These are phyloP conservation scores for Diaperis boleti DNA, from an alignment of 2,888 invertebrate species.

Conservation along the genomic window DNA sequence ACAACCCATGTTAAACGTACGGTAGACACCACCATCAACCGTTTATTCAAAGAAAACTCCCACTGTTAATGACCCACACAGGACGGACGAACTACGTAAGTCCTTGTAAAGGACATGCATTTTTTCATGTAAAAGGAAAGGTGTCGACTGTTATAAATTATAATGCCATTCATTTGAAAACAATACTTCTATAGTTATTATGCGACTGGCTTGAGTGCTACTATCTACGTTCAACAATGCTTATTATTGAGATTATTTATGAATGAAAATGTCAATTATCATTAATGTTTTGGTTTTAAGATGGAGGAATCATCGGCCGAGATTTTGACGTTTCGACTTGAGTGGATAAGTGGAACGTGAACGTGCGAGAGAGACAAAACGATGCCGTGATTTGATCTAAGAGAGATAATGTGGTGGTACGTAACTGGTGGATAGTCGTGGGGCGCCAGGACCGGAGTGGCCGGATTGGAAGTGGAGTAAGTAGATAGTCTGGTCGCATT, in stretches of 20 bases:
- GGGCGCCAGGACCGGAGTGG: slow-evolving; percentile 14
- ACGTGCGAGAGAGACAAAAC: slow-evolving; percentile 12
- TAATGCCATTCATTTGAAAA: slow-evolving; percentile 50
- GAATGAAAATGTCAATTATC: slow-evolving; percentile 33
- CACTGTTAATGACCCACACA: background rate
- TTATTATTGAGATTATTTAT: slow-evolving; percentile 25
- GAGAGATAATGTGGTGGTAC: slow-evolving; percentile 18
- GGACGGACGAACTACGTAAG: slow-evolving; percentile 35
- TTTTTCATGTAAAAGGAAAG: slow-evolving; percentile 50
- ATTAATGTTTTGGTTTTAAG: slow-evolving; percentile 4
- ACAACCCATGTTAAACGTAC: no score
- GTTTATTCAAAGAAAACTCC: no score
- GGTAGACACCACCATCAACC: no score
- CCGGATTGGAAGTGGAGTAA: no score
- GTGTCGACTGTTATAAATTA: slow-evolving; percentile 51
- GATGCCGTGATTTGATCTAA: slow-evolving; percentile 22
- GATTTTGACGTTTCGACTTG: slow-evolving; percentile 1
- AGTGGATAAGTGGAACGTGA: background rate
- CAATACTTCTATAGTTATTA: slow-evolving; percentile 43
- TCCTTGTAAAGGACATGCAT: slow-evolving; percentile 59
- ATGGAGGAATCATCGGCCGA: slow-evolving; percentile 2
- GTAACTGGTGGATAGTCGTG: slow-evolving; percentile 13
- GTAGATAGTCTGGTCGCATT: no score
- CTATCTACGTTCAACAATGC: slow-evolving; percentile 35
- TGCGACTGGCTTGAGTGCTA: slow-evolving; percentile 60